phyloP scores from a whole-genome alignment of 2,797 vertebrate species.

The Intellagama lesueurii region DNA sequence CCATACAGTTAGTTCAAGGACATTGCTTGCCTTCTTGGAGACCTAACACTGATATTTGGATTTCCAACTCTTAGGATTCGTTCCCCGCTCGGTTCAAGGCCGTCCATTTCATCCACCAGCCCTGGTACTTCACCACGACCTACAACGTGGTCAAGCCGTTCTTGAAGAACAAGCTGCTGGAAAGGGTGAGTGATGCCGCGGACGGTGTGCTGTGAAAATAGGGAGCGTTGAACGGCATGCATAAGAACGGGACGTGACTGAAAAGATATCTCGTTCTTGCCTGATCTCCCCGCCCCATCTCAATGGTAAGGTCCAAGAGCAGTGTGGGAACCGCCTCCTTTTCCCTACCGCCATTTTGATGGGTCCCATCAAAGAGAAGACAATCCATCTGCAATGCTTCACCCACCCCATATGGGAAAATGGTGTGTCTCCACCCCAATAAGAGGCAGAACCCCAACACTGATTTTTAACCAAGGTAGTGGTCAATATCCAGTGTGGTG shows the following conservation, averaged over 20 bases:
- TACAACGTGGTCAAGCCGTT: conserved; percentile 97
- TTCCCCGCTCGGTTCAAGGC: conserved; percentile 98
- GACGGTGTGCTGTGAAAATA: background rate
- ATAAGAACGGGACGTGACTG: background rate
- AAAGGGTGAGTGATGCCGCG: conserved; percentile 85
- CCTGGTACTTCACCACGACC: conserved; percentile 99
- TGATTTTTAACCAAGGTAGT: no score
- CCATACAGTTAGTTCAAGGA: no score
- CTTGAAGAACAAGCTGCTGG: conserved; percentile 96
- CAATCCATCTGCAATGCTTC: no score
- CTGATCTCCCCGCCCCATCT: background rate
- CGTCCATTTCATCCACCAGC: conserved; percentile 95
- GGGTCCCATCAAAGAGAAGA: background rate
- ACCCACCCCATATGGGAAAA: no score
- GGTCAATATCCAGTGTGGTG: no score
- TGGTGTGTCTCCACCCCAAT: background rate
- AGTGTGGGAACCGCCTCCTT: background rate
- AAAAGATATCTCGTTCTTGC: background rate
- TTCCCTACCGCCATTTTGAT: no score
- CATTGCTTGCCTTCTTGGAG: background rate
- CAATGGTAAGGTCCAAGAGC: background rate
- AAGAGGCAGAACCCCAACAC: background rate
- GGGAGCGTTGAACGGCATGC: background rate
- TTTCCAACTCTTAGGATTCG: conserved; percentile 85
- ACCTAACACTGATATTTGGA: conserved; percentile 30